phyloP scores from a whole-genome alignment of 2,797 vertebrate species.

The Acipenser transmontanus region DNA sequence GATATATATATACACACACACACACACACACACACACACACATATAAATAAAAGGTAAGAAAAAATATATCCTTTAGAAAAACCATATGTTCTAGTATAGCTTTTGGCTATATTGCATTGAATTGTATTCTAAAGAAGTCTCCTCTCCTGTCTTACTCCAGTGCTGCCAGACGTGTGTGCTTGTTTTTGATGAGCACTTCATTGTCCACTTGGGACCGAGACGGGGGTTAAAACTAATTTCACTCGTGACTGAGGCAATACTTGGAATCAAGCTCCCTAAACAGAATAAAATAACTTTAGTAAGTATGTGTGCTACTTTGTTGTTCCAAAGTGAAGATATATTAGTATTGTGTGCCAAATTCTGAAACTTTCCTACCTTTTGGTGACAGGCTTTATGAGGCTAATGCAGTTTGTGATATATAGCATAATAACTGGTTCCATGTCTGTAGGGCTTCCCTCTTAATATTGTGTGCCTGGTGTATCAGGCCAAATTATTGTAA shows the following conservation, averaged over 20 bases:
- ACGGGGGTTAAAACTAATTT: too few species aligned
- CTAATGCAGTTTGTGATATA: conserved; percentile 76
- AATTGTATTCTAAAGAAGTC: too few species aligned
- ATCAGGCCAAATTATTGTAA: conserved; percentile 79
- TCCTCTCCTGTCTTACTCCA: too few species aligned
- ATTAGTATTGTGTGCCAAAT: conserved; percentile 57
- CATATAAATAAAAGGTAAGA: too few species aligned
- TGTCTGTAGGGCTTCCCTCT: conserved; percentile 72
- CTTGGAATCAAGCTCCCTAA: conserved; percentile 32
- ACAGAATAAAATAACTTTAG: conserved; percentile 43
- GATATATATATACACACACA: too few species aligned
- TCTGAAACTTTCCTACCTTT: conserved; percentile 62
- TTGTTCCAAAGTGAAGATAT: conserved; percentile 51
- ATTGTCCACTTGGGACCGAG: too few species aligned
- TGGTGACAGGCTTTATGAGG: conserved; percentile 74
- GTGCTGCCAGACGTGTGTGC: too few species aligned
- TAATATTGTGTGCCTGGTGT: conserved; percentile 66
- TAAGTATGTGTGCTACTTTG: conserved; percentile 43
- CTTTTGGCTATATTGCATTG: too few species aligned
- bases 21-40: too few species aligned
- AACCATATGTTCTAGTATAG: too few species aligned
- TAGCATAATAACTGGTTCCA: conserved; percentile 70
- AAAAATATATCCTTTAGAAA: too few species aligned
- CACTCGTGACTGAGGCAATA: conserved; percentile 18
- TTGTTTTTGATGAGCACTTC: too few species aligned